A percentile compares a stretch with the other conserved stretches of the same genome.
Conservation (phyloP, 1,140 invertebrate genomes). For the Anastrepha ludens region DNA sequence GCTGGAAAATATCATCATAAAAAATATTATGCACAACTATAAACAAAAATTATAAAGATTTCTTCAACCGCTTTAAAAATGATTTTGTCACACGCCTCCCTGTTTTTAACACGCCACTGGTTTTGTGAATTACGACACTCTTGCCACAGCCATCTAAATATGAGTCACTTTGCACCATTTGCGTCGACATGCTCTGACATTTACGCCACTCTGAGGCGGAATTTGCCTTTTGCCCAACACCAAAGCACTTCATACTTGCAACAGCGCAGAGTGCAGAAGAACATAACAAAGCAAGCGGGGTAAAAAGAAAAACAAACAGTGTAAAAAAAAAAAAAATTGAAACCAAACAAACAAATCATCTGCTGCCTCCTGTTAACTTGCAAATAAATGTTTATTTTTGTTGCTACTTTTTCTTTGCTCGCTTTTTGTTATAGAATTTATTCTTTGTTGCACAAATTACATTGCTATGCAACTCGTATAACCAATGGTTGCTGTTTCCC, state of each 20-base stretch:
- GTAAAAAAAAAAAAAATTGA: background rate
- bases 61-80: too few relatives aligned
- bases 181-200: background rate
- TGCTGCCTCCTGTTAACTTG: constrained; percentile 26
- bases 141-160: background rate
- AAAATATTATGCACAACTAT: too few relatives aligned
- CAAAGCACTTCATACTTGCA: background rate
- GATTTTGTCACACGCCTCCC: too few relatives aligned
- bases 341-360: constrained; percentile 14
- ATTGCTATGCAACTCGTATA: background rate
- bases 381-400: constrained; percentile 36
- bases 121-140: too few relatives aligned
- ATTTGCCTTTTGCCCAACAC: constrained; percentile 1
- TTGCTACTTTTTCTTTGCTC: too few relatives aligned
- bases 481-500: background rate
- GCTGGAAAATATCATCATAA: too few relatives aligned
- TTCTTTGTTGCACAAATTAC: constrained; percentile 16
- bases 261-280: background rate
- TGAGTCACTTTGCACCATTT: background rate
- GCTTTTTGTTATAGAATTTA: background rate
- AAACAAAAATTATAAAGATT: too few relatives aligned
- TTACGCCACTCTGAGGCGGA: background rate
- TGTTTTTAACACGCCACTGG: background rate
- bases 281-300: background rate
- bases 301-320: background rate